Percentiles rank a stretch among this genome's conserved stretches.
Conservation (phyloP, 1,140 invertebrate species). For the Theocolax elegans region DNA sequence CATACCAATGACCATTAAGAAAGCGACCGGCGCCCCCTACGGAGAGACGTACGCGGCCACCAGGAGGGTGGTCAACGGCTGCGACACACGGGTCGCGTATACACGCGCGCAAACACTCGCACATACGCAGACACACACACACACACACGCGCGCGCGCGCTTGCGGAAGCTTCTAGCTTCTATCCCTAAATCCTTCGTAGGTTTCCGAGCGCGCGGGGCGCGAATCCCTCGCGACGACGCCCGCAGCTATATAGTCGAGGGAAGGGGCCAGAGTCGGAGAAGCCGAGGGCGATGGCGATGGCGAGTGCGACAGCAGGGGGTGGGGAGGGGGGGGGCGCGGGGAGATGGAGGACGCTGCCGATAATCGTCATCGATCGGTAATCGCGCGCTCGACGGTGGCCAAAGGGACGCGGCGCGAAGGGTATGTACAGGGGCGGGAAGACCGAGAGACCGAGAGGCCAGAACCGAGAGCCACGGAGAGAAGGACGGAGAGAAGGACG, state of each 20-base stretch:
- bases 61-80: no score
- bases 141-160: background rate
- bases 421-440: background rate
- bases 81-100: background rate
- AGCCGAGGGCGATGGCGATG: background rate
- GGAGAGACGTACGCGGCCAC: no score
- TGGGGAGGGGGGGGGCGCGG: slow-evolving; percentile 18
- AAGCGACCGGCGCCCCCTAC: background rate
- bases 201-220: background rate
- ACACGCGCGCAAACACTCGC: background rate
- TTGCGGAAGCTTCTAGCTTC: background rate
- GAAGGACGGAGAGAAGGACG: background rate
- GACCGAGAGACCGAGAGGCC: background rate
- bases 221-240: background rate
- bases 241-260: background rate
- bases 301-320: background rate
- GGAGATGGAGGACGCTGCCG: slow-evolving; percentile 18
- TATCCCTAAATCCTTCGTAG: background rate
- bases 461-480: no score
- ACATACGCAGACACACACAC: background rate
- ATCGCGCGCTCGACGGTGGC: slow-evolving; percentile 30
- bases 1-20: slow-evolving; percentile 2
- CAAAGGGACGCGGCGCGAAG: slow-evolving; percentile 22
- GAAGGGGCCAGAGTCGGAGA: background rate
- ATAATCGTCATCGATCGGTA: slow-evolving; percentile 40